Evolutionary conservation across 2,888 invertebrate genomes (phyloP), one percentile per base, ranked within the genome.

Genomic region (Drosophila incognita): DNA sequence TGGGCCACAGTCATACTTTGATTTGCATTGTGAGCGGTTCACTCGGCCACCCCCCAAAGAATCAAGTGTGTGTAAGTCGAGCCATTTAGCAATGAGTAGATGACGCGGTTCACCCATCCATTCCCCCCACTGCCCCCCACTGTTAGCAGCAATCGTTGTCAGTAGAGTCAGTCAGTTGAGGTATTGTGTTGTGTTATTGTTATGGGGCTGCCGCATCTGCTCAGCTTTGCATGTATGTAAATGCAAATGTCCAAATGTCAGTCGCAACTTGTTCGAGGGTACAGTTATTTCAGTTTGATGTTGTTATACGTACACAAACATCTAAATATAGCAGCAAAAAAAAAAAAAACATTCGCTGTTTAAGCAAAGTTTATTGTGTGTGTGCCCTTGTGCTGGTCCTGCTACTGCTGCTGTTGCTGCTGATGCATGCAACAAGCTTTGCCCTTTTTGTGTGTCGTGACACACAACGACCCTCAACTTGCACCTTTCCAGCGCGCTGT

Each of bases 401-500:
- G 15, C 35, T 36, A 33, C 53, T 27, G 11, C 11, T 10, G 48
- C 24, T 24, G 10, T 8, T 36, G 36, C 13, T 46, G 21, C 13
- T 46, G 42, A 1, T 40, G 40, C 40, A 70, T 77, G 78, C 83
- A 77, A 75, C 65, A 77, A 60, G 74, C 67, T 42, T 48, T 52
- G 62, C 67, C 66, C 66, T 62, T 57, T 48, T 46, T 46, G 40
- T 46, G 42, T 64, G 46, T 33, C 51, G 42, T 60, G 57, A 15
- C 57, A 42, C 52, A 49, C 3, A 42, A 52, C 74, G 82, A 82
- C 86, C 86, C 88, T 87, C 82, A 86, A 89, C 86, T 89, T 89
- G 89, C 82, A 89, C 85, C 74, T 74, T 76, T 72, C 46, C 46
- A 36, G 42, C 46, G 48, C 31, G 24, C 49, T 31, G 61, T 38